A percentile compares a stretch with the other conserved stretches of the same genome.
These are phyloP conservation scores for Montipora capitata DNA, from an alignment of 92 coral and sea anemone genomes.

Conservation along the genomic window DNA sequence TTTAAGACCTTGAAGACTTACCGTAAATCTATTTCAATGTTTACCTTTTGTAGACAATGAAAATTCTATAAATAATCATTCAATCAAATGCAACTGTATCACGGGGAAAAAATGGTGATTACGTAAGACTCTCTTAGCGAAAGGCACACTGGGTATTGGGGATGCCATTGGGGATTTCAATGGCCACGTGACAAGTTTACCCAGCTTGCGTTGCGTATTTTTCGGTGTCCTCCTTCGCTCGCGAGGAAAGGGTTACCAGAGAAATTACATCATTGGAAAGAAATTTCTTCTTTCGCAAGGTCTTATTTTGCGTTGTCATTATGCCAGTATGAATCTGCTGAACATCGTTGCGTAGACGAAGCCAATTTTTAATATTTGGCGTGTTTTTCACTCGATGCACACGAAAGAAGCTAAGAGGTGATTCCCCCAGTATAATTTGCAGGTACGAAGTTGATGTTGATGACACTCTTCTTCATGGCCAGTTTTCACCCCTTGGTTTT, in stretches of 20 bases:
- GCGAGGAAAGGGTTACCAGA: neutral
- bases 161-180: conserved; percentile 72
- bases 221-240: neutral
- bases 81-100: no score
- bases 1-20: no score
- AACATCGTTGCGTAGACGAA: neutral
- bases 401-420: conserved; percentile 50
- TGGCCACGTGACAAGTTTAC: conserved; percentile 44
- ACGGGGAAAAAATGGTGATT: no score
- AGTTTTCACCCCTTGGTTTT: neutral
- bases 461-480: neutral
- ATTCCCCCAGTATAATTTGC: conserved; percentile 65
- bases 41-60: no score
- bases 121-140: neutral
- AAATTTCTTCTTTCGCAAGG: conserved; percentile 13
- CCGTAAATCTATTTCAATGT: no score
- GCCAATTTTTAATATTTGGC: neutral
- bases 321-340: neutral
- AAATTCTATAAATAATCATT: no score
- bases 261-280: conserved; percentile 36
- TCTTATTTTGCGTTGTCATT: neutral
- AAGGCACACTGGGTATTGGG: conserved; percentile 82
- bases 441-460: neutral
- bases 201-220: conserved; percentile 19
- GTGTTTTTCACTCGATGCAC: neutral